Evolutionary conservation across 2,888 invertebrate species (phyloP), one percentile per base, ranked within the genome.

Genomic region (Scrobipalpa costella): DNA sequence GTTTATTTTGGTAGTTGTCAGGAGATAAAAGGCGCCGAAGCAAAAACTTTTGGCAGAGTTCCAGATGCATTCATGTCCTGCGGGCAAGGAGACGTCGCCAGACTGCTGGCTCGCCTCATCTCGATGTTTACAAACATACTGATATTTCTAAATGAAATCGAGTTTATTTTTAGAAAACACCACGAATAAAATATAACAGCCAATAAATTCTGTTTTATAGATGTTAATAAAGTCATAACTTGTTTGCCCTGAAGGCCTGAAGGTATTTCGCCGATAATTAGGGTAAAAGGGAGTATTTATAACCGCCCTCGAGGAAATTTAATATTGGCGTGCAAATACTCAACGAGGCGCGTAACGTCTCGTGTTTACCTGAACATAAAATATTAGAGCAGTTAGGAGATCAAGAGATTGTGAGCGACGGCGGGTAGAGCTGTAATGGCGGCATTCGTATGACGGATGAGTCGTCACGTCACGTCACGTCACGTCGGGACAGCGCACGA

Each of bases 1-100:
- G 82, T 83, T 84, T 84, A 83, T 84, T 85, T 84, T 81, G 70
- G 71, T 72, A 72, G 77, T 76, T 80, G 77, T 77, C 75, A 76
- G 75, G 73, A 83, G 80, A 86, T 86, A 83, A 88, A 85, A 86
- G 77, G 80, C 79, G 80, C 77, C 78, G 75, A 75, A 77, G 76
- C 78, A 76, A 75, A 80, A 76, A 75, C 74, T 77, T 60, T 63
- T 89, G 90, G 88, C 88, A 69, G 66, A 66, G 71, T 69, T 80
- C 89, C 88, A 89, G 83, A 72, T 77, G 79, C 80, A 84, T 80
- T 77, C 69, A 70, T 78, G 75, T 77, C 74, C 76, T 79, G 75
- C 76, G 78, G 74, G 75, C 50, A 11, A 50, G 50, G 73, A 76
- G 75, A 78, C 75, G 78, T 81, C 78, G 77, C 73, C 74, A 75